phyloP scores from a whole-genome alignment of 2,888 invertebrate species.

The Plebejus melissa region DNA sequence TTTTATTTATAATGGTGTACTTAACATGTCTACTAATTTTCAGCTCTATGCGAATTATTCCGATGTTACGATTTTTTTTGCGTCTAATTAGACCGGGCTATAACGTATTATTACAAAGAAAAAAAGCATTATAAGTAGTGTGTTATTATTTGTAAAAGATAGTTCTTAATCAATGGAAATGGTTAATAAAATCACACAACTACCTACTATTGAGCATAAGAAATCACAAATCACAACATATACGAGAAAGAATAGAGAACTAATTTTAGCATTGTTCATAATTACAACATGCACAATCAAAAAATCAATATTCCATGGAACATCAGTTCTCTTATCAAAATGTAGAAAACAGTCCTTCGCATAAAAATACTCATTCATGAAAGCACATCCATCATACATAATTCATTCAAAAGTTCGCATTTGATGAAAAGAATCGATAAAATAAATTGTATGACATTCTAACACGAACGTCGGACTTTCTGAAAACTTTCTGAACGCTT shows the following conservation, averaged over 20 bases:
- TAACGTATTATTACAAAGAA: no score
- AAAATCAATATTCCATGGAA: not conserved
- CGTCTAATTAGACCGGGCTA: no score
- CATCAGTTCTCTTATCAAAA: not conserved
- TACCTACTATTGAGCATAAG: not conserved
- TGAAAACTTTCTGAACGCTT: not conserved
- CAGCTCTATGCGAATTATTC: no score
- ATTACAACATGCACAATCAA: not conserved
- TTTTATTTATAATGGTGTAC: no score
- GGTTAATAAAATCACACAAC: not conserved
- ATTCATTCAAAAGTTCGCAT: not conserved
- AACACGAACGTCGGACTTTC: not conserved
- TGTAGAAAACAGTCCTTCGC: not conserved
- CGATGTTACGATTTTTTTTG: no score
- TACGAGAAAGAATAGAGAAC: not conserved
- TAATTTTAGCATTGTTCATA: not conserved
- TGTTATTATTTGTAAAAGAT: no score
- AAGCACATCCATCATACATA: not conserved
- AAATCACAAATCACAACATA: not conserved
- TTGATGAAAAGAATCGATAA: constrained; percentile 6
- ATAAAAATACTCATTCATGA: not conserved
- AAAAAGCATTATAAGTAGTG: no score
- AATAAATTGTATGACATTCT: not conserved
- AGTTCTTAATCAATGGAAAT: not conserved
- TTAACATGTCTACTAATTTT: no score